Percentiles rank a stretch among this genome's conserved stretches.
phyloP scores from a whole-genome alignment of 2,888 invertebrate species.

The Cantharis lateralis region DNA sequence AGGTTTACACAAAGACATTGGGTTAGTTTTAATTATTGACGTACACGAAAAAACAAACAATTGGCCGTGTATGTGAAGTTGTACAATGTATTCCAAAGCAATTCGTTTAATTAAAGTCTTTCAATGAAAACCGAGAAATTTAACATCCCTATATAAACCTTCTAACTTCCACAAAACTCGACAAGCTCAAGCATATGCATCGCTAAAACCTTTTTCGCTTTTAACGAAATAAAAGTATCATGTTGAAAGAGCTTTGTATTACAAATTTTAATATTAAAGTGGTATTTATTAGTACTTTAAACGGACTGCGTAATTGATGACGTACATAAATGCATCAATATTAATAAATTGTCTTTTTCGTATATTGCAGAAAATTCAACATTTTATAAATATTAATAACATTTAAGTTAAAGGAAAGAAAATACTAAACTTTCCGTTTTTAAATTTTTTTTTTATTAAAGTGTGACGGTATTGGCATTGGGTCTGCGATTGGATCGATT shows the following conservation, averaged over 20 bases:
- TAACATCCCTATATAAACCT: slow-evolving; percentile 1
- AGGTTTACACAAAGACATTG: neutral
- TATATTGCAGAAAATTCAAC: neutral
- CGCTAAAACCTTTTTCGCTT: neutral
- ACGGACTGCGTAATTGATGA: neutral
- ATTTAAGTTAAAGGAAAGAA: neutral
- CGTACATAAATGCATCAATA: neutral
- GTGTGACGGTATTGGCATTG: no score
- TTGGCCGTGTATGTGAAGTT: slow-evolving; percentile 21
- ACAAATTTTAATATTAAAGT: slow-evolving; percentile 3
- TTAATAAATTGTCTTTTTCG: neutral
- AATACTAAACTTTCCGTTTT: neutral
- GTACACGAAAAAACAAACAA: slow-evolving; percentile 17
- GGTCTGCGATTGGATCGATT: neutral
- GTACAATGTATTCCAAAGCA: slow-evolving; percentile 1
- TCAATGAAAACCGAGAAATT: slow-evolving; percentile 4
- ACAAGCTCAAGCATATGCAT: neutral
- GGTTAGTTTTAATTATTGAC: slow-evolving; percentile 11
- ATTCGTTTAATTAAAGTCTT: slow-evolving; percentile 11
- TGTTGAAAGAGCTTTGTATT: slow-evolving; percentile 1
- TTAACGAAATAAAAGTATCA: neutral
- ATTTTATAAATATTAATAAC: neutral
- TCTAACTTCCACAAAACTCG: neutral
- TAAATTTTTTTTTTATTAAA: no score
- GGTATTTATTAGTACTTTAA: neutral